Evolutionary conservation across 2,888 invertebrate genomes (phyloP), one percentile per base, ranked within the genome.

Genomic region (Dusona sp.): DNA sequence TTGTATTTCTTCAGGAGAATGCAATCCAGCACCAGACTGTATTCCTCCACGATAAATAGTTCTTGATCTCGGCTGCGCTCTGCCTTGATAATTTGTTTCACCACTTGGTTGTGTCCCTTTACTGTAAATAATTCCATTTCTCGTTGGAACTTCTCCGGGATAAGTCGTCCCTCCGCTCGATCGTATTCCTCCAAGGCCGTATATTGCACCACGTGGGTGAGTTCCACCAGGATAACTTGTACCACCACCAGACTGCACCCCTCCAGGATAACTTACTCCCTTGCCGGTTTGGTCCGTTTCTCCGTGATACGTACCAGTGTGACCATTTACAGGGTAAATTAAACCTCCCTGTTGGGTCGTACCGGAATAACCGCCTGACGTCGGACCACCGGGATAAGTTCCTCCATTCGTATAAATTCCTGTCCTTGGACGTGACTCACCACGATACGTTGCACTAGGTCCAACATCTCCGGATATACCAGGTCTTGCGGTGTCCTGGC

Each of bases 1-100:
- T 36, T 79, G 83, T 9, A 67, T 65, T 8, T 87, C 88, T 42
- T 89, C 87, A 29, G 90, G 88, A 64, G 72, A 83, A 6, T 48
- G 78, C 9, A 48, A 85, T 54, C 83, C 79, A 11, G 85, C 89
- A 33, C 88, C 42, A 42, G 42, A 11, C 11, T 13, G 42, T 42
- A 42, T 42, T 2, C 42, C 11, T 42, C 42, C 42, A 13, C 13
- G 11, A 13, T 42, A 42, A 13, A 42, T 2, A 9, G 42, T 42
- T 3, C 36, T 83, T 51, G 64, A 57, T 65, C 87, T 84, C 8
- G 54, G 84, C 25, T 70, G 67, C 25, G 25, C 70, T 36, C 73
- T 81, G 45, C 89, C 88, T 84, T 38, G 77, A 72, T 70, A 88
- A 51, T 83, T 78, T 54, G 83, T 84, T 54, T 3, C 68, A 7